These are phyloP conservation scores for Tortricodes alternella DNA, from an alignment of 2,888 invertebrate genomes.

Conservation along the genomic window DNA sequence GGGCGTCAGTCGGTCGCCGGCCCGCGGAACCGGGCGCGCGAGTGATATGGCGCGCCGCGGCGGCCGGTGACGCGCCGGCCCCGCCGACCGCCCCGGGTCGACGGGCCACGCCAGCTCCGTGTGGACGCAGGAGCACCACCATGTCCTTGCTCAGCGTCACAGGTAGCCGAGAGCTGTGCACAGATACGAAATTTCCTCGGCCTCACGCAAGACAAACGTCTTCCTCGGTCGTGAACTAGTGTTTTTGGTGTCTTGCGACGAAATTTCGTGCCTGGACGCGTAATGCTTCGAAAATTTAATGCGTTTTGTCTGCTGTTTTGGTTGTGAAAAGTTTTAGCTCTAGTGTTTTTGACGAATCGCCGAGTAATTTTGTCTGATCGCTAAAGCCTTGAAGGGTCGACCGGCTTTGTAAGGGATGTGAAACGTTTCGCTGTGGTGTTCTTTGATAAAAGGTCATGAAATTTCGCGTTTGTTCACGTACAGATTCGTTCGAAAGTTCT, in stretches of 20 bases:
- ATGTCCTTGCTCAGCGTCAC: constrained; percentile 83
- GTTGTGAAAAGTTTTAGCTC: background rate
- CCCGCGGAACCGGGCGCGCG: constrained; percentile 75
- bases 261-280: background rate
- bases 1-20: constrained; percentile 74
- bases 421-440: background rate
- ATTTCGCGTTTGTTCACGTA: background rate
- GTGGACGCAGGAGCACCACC: constrained; percentile 67
- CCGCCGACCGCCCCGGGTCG: constrained; percentile 82
- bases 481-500: background rate
- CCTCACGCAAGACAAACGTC: too few species aligned
- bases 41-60: constrained; percentile 78
- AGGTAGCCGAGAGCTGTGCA: constrained; percentile 58
- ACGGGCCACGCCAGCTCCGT: constrained; percentile 71
- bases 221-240: background rate
- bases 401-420: background rate
- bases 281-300: too few species aligned
- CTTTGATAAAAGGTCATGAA: background rate
- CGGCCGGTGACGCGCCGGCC: constrained; percentile 82
- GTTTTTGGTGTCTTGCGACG: background rate
- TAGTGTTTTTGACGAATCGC: too few species aligned
- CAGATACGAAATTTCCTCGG: constrained; percentile 7
- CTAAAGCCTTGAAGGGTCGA: too few species aligned
- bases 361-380: too few species aligned
- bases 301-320: too few species aligned